phyloP scores from a whole-genome alignment of 2,797 vertebrate species.

The Carduelis carduelis region DNA sequence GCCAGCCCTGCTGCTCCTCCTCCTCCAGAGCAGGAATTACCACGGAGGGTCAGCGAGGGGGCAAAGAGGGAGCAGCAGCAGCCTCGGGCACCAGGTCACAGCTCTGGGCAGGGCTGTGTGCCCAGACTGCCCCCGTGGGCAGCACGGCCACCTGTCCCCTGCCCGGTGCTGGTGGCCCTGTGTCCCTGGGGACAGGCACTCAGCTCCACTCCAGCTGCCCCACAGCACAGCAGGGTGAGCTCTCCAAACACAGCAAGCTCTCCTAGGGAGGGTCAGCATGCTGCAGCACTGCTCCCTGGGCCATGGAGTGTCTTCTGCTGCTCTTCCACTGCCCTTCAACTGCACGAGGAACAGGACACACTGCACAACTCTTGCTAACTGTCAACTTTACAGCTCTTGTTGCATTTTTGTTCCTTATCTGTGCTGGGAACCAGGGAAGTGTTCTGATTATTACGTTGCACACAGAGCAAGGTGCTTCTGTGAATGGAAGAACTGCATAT shows the following conservation, averaged over 20 bases:
- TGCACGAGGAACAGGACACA: constrained; percentile 1
- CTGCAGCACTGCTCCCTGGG: background rate
- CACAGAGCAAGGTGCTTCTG: constrained; percentile 57
- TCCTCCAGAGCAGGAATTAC: rapidly evolving
- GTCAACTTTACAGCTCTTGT: constrained; percentile 13
- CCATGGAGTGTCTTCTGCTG: background rate
- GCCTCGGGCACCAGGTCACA: rapidly evolving
- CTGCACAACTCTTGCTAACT: background rate
- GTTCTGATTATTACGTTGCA: constrained; percentile 29
- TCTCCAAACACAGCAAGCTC: background rate
- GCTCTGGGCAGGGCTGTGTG: background rate
- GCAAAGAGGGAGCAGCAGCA: background rate
- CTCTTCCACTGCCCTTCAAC: background rate
- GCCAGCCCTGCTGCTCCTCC: background rate
- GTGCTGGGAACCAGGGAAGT: constrained; percentile 45
- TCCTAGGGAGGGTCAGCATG: background rate
- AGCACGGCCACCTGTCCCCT: background rate
- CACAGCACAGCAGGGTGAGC: background rate
- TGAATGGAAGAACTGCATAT: constrained; percentile 74
- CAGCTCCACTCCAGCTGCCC: background rate
- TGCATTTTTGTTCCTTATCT: constrained; percentile 41
- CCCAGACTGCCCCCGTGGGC: background rate
- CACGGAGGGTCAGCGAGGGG: rapidly evolving
- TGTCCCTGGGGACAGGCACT: background rate
- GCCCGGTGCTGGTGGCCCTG: background rate